phyloP scores from a whole-genome alignment of 1,140 invertebrate genomes.

The Drosophila parvula region DNA sequence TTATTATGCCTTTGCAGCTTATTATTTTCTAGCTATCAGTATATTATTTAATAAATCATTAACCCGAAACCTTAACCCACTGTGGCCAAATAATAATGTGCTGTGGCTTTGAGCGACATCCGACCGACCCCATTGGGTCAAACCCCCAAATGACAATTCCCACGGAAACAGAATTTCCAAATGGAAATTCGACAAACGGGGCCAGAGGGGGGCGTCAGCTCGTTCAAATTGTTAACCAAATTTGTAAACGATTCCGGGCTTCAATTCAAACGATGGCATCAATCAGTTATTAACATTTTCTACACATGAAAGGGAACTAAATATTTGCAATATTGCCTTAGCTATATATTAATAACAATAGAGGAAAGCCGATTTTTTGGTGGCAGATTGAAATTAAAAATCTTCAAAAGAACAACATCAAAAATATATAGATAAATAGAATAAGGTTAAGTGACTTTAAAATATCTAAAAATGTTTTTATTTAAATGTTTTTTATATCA shows the following conservation, averaged over 20 bases:
- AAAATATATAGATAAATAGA: too few species aligned
- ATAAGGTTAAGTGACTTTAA: too few species aligned
- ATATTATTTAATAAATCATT: not conserved
- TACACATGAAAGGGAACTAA: not conserved
- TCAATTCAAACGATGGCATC: not conserved
- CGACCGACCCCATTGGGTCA: constrained; percentile 11
- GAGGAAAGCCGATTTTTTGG: too few species aligned
- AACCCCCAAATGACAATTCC: constrained; percentile 31
- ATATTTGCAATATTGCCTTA: not conserved
- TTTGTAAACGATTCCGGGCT: constrained; percentile 16
- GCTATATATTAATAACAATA: too few species aligned
- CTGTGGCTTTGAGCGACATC: constrained; percentile 6
- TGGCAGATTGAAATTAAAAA: too few species aligned
- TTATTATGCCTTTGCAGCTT: too few species aligned
- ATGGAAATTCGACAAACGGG: constrained; percentile 6
- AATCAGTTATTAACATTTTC: constrained; percentile 21
- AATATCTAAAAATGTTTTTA: too few species aligned
- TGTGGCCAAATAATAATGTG: constrained; percentile 20
- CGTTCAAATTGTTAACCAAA: constrained; percentile 22
- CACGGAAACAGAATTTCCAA: constrained; percentile 18
- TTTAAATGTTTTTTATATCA: too few species aligned
- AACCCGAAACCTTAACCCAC: not conserved
- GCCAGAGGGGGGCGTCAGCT: not conserved
- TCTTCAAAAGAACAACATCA: too few species aligned
- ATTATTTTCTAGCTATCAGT: too few species aligned